Base-by-base conservation (phyloP, 2,113 vertebrate species). In the Brienomyrus longianalis region DNA sequence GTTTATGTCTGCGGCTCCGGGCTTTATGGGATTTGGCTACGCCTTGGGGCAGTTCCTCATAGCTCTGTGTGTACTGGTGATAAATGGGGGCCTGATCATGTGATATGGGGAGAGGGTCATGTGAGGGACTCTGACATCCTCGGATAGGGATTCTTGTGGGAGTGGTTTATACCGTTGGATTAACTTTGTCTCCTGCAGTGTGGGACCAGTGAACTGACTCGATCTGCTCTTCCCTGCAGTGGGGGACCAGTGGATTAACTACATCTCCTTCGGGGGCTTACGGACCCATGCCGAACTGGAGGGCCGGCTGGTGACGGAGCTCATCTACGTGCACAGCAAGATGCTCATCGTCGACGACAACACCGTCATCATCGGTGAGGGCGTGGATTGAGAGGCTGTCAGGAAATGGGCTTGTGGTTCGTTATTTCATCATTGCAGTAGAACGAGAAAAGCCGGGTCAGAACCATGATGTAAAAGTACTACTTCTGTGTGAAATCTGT, bases 311-410 rank as follows among this genome's bases (percentile, higher is more conserved):
- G 96, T 99, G 89, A 98, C 98, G 0, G 98, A 99, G 93, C 97
- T 99, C 92, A 98, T 99, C 95, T 99, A 99, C 7, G 97, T 99
- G 90, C 98, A 99, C 95, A 99, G 98, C 96, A 99, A 99, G 94
- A 92, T 99, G 95, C 96, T 99, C 84, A 99, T 99, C 87, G 98
- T 95, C 2, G 98, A 99, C 90, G 98, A 99, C 94, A 97, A 97
- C 95, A 99, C 97, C 0, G 98, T 99, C 92, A 98, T 99, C 92
- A 99, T 99, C 0, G 98, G 98, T 99, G 90, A 96, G 98, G 84
- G 8, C 1, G 52, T 2, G 10, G 6, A 6, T 19, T 21, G 39
- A 66, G 83, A 85, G 83, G 50, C n/a, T 56, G 48, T 35, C 27
- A 2, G n/a, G 27, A 74, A 74, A 74, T 11, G 66, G 17, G 3